These are phyloP conservation scores for Microplitis deprimator DNA, from an alignment of 2,888 invertebrate genomes.

Conservation along the genomic window DNA sequence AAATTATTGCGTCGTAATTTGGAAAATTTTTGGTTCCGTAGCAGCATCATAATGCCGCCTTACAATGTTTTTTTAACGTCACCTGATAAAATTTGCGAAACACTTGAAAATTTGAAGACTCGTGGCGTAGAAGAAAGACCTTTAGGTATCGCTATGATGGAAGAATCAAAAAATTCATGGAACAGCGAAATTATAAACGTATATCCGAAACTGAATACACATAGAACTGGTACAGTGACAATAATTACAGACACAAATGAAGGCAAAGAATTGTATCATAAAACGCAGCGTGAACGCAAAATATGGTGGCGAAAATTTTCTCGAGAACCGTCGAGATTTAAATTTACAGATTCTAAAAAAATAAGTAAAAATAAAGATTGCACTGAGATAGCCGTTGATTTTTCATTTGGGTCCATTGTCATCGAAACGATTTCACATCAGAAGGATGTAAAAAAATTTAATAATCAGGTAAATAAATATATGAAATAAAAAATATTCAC, in stretches of 20 bases:
- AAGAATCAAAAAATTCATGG: conserved; percentile 56
- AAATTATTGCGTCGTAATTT: conserved; percentile 73
- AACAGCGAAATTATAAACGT: conserved; percentile 51
- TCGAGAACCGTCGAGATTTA: conserved; percentile 78
- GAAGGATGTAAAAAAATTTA: conserved; percentile 55
- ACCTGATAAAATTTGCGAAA: conserved; percentile 51
- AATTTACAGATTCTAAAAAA: conserved; percentile 75
- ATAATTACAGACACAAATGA: conserved; percentile 63
- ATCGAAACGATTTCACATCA: conserved; percentile 76
- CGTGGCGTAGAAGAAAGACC: conserved; percentile 53
- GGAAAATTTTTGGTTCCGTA: conserved; percentile 74
- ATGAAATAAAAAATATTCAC: no score
- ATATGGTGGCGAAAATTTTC: conserved; percentile 88
- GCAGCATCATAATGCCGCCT: conserved; percentile 72
- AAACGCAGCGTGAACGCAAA: conserved; percentile 83
- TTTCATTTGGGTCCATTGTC: conserved; percentile 76
- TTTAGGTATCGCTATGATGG: conserved; percentile 60
- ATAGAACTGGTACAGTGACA: conserved; percentile 58
- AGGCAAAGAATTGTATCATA: conserved; percentile 79
- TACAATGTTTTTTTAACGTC: conserved; percentile 71
- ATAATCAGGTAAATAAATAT: conserved; percentile 51
- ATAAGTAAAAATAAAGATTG: conserved; percentile 66
- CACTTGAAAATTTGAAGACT: conserved; percentile 50
- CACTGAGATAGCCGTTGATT: conserved; percentile 79
- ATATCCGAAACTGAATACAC: conserved; percentile 44